Evolutionary conservation across 2,113 vertebrate species (phyloP).

Genomic region (Typhlomys cinereus): DNA sequence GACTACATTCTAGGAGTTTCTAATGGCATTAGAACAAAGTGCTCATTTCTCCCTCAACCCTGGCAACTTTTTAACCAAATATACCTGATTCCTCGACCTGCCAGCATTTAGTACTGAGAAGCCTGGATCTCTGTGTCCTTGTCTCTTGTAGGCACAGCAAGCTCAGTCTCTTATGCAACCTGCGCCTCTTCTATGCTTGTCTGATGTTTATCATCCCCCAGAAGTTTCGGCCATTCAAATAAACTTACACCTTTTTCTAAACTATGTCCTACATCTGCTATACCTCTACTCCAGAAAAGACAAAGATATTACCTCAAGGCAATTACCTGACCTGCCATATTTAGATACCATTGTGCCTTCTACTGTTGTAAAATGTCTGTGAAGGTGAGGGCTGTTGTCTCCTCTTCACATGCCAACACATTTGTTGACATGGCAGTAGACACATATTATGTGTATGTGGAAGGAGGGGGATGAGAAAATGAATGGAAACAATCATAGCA

Average conservation of each 20-base stretch:
- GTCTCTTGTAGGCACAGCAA: not conserved
- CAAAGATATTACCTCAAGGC: not conserved
- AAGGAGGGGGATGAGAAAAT: not conserved
- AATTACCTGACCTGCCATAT: not conserved
- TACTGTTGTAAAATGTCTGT: not conserved
- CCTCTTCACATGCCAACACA: not conserved
- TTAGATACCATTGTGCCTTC: not conserved
- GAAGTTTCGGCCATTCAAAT: not conserved
- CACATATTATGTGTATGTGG: not conserved
- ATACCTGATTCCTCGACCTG: no score
- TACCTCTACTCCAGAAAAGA: not conserved
- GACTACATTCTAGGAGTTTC: not conserved
- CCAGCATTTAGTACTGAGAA: not conserved
- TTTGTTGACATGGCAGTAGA: not conserved
- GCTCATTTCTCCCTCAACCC: not conserved
- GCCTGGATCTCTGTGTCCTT: rapidly evolving
- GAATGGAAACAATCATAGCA: not conserved
- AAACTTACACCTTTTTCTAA: not conserved
- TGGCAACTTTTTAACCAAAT: not conserved
- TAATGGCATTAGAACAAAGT: not conserved
- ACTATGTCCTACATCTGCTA: not conserved
- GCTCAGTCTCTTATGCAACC: not conserved
- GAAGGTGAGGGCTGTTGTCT: not conserved
- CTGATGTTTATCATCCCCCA: not conserved
- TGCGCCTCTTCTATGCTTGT: not conserved